Base-by-base conservation (phyloP, 1,140 invertebrate genomes). In the Drosophila oshimai region DNA sequence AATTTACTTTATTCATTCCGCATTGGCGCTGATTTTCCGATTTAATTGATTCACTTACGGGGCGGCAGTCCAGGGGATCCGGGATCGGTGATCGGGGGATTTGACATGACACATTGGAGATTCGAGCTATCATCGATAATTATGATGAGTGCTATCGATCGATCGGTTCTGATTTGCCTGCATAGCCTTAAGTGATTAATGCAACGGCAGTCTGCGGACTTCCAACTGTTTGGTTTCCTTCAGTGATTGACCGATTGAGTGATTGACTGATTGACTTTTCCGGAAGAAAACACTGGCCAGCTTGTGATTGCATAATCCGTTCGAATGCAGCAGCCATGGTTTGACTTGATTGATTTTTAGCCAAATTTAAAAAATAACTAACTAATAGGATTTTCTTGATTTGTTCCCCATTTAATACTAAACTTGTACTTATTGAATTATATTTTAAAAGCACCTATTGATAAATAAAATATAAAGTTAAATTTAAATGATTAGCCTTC, bases 231-330 rank as follows among this genome's bases (percentile, higher is more conserved):
- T 26, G 45, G 46, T 36, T 41, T 18, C 69, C 54, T 47, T 34
- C 53, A 44, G 29, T 39, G 28, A n/a, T 28, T 12, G 26, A 44
- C 41, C 64, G 57, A 61, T 61, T 61, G 57, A 61, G 26, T 62
- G 58, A 62, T 62, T 58, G 58, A 62, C 50, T 47, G 79, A 84
- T 84, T 78, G 79, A 71, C 70, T 78, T 84, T 75, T 74, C 80
- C 80, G 80, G 75, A 65, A 65, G 58, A 64, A 39, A 64, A 45
- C 42, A 64, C 51, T 64, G 20, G 34, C 28, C 31, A 64, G 50
- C 49, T 29, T 31, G 24, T 72, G 68, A 73, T 73, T 73, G 70
- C 68, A 64, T 73, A 73, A 73, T 72, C 57, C 70, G 68, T 42
- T 73, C n/a, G 24, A 58, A 60, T 49, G 37, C 44, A 64, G 24